Evolutionary conservation across 1,140 invertebrate genomes (phyloP), one percentile per base, ranked within the genome.

Genomic region (Triops cancriformis): DNA sequence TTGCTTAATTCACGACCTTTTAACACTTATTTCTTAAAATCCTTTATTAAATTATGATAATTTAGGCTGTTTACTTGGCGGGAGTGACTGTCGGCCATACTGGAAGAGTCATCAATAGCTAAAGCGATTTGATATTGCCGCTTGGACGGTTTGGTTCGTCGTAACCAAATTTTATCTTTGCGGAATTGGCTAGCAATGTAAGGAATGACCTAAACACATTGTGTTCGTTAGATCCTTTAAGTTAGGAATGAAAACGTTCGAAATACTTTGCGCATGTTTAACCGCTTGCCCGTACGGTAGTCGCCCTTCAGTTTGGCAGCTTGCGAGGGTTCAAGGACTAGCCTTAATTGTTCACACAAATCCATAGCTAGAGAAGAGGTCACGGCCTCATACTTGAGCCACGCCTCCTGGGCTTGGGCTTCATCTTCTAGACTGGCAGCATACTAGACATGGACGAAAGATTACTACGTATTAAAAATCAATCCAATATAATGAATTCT

Each of bases 101-200:
- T 94, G 73, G 93, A 94, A 0, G 97, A 99, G 85, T 99, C 97
- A 85, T 99, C 98, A 10, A 99, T 90, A 1, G 98, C 98, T 14
- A 99, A 86, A 37, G 96, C 89, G 45, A 99, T 97, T 84, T 98
- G 96, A 86, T 99, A 99, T 80, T 99, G 91, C 76, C 98, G 87
- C 83, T 98, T 96, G 0, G 94, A 96, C 0, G 96, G 96, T 85
- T 98, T 97, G 0, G 94, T 99, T 73, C 98, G 86, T 73, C 97
- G 87, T 80, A 99, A 82, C 98, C 98, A 99, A 82, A 99, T 99
- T 84, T 98, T 98, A 83, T 99, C 97, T 83, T 99, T 99, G 43
- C 97, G 89, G 85, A 98, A 99, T 84, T 99, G 93, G 82, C 96
- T 98, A 9, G 98, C 98, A 82, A 99, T 98, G 84, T 99, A 99